These are phyloP conservation scores for Drosophila kuntzei DNA, from an alignment of 2,888 invertebrate species.

Conservation along the genomic window DNA sequence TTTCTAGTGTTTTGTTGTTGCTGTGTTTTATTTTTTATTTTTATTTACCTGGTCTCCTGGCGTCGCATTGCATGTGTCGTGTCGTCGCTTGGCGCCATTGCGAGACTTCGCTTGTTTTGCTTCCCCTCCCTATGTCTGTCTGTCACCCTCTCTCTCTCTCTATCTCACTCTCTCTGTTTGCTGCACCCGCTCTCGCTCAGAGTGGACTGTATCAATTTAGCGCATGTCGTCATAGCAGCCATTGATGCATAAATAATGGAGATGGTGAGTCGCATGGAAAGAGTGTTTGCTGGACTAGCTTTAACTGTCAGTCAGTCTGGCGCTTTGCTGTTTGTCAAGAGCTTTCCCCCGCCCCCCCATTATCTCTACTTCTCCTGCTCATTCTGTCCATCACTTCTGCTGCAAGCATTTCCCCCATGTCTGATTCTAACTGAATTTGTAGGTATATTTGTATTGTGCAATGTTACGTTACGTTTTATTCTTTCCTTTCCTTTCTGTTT, in stretches of 20 bases:
- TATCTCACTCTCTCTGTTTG: constrained; percentile 1
- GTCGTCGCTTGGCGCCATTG: constrained; percentile 70
- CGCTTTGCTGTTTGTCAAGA: constrained; percentile 47
- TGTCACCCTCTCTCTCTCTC: constrained; percentile 5
- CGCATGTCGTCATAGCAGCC: constrained; percentile 81
- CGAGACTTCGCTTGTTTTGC: constrained; percentile 45
- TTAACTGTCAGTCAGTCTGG: constrained; percentile 76
- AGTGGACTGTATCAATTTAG: constrained; percentile 78
- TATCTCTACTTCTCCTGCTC: neutral
- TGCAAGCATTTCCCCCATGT: constrained; percentile 37
- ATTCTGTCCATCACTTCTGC: constrained; percentile 6
- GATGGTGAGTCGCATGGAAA: constrained; percentile 26
- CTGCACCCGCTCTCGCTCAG: constrained; percentile 23
- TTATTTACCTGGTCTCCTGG: constrained; percentile 64
- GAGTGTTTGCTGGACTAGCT: constrained; percentile 67
- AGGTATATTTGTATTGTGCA: constrained; percentile 68
- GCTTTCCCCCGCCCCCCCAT: neutral
- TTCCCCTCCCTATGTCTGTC: neutral
- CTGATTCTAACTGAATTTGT: constrained; percentile 71
- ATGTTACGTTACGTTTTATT: constrained; percentile 47
- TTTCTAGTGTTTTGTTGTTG: constrained; percentile 37
- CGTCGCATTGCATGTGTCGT: constrained; percentile 70
- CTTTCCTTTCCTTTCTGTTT: constrained; percentile 22
- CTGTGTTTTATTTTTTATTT: constrained; percentile 26
- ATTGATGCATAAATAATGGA: constrained; percentile 83